Conservation (phyloP, 2,113 vertebrate genomes). For the Columba livia region DNA sequence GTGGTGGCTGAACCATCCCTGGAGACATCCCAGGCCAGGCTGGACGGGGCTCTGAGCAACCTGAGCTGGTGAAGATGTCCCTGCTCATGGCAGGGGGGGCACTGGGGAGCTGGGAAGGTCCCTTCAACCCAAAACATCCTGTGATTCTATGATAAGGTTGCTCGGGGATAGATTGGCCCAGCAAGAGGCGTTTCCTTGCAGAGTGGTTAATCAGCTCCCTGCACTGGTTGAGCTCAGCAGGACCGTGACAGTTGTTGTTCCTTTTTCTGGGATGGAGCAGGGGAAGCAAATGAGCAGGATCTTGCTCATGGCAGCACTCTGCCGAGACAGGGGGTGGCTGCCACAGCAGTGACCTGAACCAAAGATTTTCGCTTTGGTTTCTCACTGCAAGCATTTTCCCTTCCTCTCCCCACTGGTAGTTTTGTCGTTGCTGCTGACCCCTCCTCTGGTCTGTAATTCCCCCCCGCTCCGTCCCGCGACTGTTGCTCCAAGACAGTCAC, state of each 20-base stretch:
- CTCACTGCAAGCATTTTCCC: neutral
- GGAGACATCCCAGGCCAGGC: too few relatives aligned
- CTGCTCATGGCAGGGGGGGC: too few relatives aligned
- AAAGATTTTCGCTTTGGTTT: neutral
- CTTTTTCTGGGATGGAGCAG: neutral
- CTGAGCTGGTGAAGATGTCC: too few relatives aligned
- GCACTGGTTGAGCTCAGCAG: neutral
- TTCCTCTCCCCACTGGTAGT: neutral
- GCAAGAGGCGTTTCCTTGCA: neutral
- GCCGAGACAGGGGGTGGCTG: neutral
- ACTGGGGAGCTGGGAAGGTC: too few relatives aligned
- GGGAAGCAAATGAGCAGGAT: neutral
- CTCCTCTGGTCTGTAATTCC: neutral
- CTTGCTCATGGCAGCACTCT: neutral
- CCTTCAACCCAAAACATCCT: too few relatives aligned
- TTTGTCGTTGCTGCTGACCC: neutral
- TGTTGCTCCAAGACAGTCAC: neutral
- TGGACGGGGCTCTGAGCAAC: too few relatives aligned
- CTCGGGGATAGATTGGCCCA: neutral
- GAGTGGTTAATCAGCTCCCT: neutral
- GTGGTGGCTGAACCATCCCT: too few relatives aligned
- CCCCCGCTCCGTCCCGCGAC: accelerated
- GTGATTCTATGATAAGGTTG: neutral
- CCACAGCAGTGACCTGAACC: neutral
- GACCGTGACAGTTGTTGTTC: neutral